These are phyloP conservation scores for Cosmia pyralina DNA, from an alignment of 2,888 invertebrate genomes.

Conservation along the genomic window DNA sequence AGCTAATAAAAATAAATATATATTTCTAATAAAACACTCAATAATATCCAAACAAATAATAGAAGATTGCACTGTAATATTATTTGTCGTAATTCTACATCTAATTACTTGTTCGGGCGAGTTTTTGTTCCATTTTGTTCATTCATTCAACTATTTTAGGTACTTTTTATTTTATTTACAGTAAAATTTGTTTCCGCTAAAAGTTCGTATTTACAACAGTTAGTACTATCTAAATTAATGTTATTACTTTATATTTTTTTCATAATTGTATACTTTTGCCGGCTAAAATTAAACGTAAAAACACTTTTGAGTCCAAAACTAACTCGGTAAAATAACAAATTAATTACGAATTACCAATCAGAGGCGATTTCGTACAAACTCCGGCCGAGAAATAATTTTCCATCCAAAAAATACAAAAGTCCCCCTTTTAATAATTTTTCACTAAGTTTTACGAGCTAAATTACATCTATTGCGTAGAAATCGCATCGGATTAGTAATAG, in stretches of 20 bases:
- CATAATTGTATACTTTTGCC: conserved; percentile 76
- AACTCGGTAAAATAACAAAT: conserved; percentile 61
- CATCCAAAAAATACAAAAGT: conserved; percentile 68
- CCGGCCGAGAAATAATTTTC: conserved; percentile 72
- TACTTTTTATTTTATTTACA: conserved; percentile 83
- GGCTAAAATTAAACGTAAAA: conserved; percentile 72
- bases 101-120: conserved; percentile 88
- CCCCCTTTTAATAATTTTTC: conserved; percentile 54
- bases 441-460: conserved; percentile 70
- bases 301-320: conserved; percentile 64
- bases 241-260: conserved; percentile 71
- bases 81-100: conserved; percentile 79
- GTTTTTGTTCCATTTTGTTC: conserved; percentile 89
- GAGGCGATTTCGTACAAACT: conserved; percentile 85
- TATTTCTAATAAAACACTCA: conserved; percentile 76
- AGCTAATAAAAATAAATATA: conserved; percentile 86
- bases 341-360: conserved; percentile 82
- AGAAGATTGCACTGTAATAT: conserved; percentile 86
- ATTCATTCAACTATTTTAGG: conserved; percentile 80
- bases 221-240: conserved; percentile 84
- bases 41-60: conserved; percentile 81
- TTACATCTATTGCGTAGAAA: conserved; percentile 78
- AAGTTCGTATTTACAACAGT: conserved; percentile 86
- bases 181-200: conserved; percentile 81
- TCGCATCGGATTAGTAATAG: conserved; percentile 93